Evolutionary conservation across 2,113 vertebrate species (phyloP), one percentile per base, ranked within the genome.

Genomic region (Prochilodus magdalenae): DNA sequence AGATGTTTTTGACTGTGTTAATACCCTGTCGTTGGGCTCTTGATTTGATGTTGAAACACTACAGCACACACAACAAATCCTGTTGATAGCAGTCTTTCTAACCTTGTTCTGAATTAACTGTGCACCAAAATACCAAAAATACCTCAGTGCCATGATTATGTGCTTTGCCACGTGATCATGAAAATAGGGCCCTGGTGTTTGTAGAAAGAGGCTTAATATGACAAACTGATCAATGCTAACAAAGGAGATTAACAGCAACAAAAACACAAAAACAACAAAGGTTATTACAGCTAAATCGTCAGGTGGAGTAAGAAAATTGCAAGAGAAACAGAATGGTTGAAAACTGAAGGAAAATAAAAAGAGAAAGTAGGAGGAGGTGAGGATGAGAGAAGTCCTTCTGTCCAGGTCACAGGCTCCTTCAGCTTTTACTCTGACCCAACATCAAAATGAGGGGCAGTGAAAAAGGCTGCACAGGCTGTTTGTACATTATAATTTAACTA

Each of bases 361-460:
- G 15, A 47, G 15, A 62, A 36, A 22, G 33, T n/a, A 16, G 33
- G 70, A 22, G 26, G 26, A 73, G 27, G 20, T 49, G 65, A 77
- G 69, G 36, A 29, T 63, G 26, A 26, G 69, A 82, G 93, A 92
- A 93, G 93, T 92, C 93, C 93, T 73, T 94, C 93, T 82, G 29
- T 71, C 59, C 26, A 49, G 29, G 18, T 60, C 71, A 33, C 16
- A 26, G n/a, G 49, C 8, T 66, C 26, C 62, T 36, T 57, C 13
- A 16, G 18, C 24, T 73, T 30, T 20, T 53, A 29, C 20, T 5
- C 51, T 53, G 36, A 11, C 18, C 49, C 49, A n/a, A 71, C 33
- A 44, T 60, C 27, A 24, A 59, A 75, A 22, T 20, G 40, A 51
- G 26, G 55, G 16, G 16, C 10, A 11, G 33, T 13, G 27, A 0